Base-by-base conservation (phyloP, 2,888 invertebrate species). In the Glaucopsyche alexis region DNA sequence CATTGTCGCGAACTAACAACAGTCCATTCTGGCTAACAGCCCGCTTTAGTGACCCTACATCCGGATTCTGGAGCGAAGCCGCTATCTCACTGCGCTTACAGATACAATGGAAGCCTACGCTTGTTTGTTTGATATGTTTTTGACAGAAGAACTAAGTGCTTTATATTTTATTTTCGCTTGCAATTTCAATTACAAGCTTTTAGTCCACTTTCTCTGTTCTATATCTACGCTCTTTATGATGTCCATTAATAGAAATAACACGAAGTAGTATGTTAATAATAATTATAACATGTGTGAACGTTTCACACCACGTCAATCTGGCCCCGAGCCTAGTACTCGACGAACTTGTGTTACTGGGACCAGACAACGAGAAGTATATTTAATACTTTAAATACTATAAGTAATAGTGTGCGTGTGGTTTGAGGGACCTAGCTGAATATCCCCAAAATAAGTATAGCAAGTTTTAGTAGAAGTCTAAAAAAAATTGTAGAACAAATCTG, bases 1-100 rank as follows among this genome's bases (percentile, higher is more conserved):
- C 90, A 90, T 90, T 90, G 89, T 89, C 85, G 84, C 83, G 81
- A 83, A 85, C 88, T 89, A 87, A 89, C 89, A 87, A 84, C 86
- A 83, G 85, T 83, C 84, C 86, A 85, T 88, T 90, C 82, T 84
- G 81, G 84, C 81, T 87, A 89, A 90, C 88, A 85, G 84, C 83
- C 80, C 82, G 82, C 82, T 82, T 81, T 82, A 85, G 83, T 85
- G 88, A 85, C 84, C 86, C 80, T 82, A 83, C 82, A 81, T 84
- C 83, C 79, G 79, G 77, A 74, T 81, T 84, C 83, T 78, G 79
- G 77, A 74, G 72, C 76, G 71, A 75, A 29, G 29, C 29, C 29
- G 71, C 75, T 78, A 77, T 78, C 77, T 76, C 74, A 52, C 67
- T 64, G 42, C 66, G 67, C 73, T 67, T 60, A 55, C 11, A 19